phyloP scores from a whole-genome alignment of 2,113 vertebrate genomes.

The Archocentrus centrarchus region DNA sequence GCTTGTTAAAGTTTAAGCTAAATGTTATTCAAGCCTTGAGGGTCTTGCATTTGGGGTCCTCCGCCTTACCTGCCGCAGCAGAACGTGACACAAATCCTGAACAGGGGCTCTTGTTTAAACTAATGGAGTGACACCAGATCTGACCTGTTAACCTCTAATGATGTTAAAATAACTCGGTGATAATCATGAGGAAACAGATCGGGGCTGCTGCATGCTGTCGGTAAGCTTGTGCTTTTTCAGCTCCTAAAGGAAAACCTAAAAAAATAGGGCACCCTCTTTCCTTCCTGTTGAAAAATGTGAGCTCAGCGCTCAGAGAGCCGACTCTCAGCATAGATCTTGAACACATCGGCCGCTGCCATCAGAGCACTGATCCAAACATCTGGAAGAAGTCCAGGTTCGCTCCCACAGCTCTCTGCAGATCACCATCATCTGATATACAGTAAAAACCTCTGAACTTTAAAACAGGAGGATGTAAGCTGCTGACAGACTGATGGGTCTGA shows the following conservation, averaged over 20 bases:
- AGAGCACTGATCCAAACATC: not conserved
- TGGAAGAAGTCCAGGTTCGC: constrained; percentile 7
- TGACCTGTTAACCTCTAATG: not conserved
- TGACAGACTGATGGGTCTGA: not conserved
- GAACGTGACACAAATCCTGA: no score
- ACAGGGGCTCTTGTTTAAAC: no score
- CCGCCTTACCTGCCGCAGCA: no score
- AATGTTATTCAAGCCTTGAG: no score
- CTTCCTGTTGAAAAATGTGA: not conserved
- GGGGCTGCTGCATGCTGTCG: not conserved
- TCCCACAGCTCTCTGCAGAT: not conserved
- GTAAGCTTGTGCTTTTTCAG: not conserved
- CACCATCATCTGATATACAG: not conserved
- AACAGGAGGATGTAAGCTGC: not conserved
- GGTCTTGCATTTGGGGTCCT: no score
- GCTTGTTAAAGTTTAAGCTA: no score
- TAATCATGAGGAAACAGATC: not conserved
- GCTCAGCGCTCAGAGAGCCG: not conserved
- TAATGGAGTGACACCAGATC: not conserved
- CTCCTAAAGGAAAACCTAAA: not conserved
- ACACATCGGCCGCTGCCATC: not conserved
- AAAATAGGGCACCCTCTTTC: not conserved
- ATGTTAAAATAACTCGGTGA: not conserved
- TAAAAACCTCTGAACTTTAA: not conserved
- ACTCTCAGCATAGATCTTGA: not conserved